These are phyloP conservation scores for Tricholauxania praeusta DNA, from an alignment of 2,888 invertebrate species.

Conservation along the genomic window DNA sequence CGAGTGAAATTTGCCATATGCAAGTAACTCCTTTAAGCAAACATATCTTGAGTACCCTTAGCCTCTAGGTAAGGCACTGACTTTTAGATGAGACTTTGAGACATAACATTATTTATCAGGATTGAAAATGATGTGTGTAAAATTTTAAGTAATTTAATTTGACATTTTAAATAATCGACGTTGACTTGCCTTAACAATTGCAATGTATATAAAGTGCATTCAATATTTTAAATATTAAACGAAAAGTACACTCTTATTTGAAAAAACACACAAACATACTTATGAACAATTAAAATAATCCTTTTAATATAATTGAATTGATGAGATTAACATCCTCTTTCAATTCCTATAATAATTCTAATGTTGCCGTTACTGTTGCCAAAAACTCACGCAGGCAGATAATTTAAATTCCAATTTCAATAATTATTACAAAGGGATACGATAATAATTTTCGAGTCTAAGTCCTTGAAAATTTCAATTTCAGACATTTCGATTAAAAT, in stretches of 20 bases:
- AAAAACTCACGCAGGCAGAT: constrained; percentile 7
- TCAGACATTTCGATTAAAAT: constrained; percentile 33
- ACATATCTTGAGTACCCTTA: no score
- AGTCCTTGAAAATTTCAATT: constrained; percentile 27
- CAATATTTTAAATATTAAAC: neutral
- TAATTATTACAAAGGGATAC: constrained; percentile 32
- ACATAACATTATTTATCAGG: no score
- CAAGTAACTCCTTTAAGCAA: no score
- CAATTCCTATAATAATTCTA: neutral
- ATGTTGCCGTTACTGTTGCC: neutral
- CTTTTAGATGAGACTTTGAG: no score
- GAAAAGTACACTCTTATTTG: neutral
- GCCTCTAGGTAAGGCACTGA: no score
- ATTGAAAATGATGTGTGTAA: no score
- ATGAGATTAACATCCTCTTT: neutral
- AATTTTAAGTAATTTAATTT: no score
- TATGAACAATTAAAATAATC: constrained; percentile 11
- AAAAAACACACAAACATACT: neutral
- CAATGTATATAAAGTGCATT: neutral
- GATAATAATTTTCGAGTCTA: constrained; percentile 24
- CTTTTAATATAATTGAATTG: constrained; percentile 23
- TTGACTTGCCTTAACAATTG: no score
- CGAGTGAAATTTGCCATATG: no score
- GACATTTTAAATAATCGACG: no score
- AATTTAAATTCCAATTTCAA: constrained; percentile 32